Conservation (phyloP, 2,797 vertebrate species). For the Acanthiza pusilla region DNA sequence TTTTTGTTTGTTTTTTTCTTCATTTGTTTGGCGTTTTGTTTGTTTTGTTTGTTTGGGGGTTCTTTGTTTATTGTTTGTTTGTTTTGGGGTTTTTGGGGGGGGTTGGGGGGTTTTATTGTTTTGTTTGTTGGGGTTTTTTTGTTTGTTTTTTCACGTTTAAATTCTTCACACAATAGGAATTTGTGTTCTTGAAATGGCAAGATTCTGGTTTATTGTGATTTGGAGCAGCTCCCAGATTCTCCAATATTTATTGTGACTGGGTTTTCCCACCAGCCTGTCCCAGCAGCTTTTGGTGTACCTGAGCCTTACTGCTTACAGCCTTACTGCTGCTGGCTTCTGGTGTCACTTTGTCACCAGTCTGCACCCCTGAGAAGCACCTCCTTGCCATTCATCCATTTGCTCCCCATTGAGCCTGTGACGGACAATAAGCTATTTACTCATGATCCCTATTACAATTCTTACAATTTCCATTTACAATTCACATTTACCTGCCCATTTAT, state of each 20-base stretch:
- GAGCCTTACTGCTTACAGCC: no score
- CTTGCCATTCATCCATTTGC: background rate
- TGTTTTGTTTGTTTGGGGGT: no score
- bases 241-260: background rate
- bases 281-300: background rate
- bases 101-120: no score
- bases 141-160: background rate
- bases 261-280: background rate
- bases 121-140: no score
- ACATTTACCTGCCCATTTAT: no score
- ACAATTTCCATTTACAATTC: background rate
- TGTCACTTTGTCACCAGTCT: background rate
- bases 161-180: background rate
- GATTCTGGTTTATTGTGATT: background rate
- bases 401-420: background rate
- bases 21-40: no score
- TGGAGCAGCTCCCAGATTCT: background rate
- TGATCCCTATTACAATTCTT: background rate
- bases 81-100: no score
- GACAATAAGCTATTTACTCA: background rate
- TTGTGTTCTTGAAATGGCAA: background rate
- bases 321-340: background rate
- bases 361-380: background rate
- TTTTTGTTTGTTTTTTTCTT: background rate
- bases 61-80: background rate